phyloP scores from a whole-genome alignment of 30 jellyfish, hydroid and myxozoan genomes.

The Pseudorhiza aurosa region DNA sequence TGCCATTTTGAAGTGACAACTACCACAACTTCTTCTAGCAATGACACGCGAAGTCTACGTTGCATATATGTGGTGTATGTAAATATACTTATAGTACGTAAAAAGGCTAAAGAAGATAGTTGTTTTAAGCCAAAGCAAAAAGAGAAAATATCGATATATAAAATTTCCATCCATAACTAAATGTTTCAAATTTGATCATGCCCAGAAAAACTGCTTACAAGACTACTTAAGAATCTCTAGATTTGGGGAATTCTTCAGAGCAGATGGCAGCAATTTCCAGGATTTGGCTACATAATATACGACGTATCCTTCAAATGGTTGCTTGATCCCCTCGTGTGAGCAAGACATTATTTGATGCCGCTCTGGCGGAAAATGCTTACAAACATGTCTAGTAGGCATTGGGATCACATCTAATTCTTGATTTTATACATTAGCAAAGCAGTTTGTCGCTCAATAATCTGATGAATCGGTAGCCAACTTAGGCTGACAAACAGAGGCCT shows the following conservation, averaged over 20 bases:
- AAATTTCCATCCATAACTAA: background rate
- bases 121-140: too few relatives aligned
- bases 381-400: constrained; percentile 17
- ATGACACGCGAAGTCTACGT: too few relatives aligned
- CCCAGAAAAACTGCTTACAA: constrained; percentile 10
- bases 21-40: background rate
- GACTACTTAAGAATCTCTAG: constrained; percentile 34
- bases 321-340: background rate
- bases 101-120: too few relatives aligned
- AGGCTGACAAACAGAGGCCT: constrained; percentile 11
- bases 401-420: constrained; percentile 16
- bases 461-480: constrained; percentile 6
- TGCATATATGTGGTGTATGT: too few relatives aligned
- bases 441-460: constrained; percentile 16
- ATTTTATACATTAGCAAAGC: constrained; percentile 9
- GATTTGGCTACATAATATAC: constrained; percentile 43
- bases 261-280: constrained; percentile 47
- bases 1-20: background rate
- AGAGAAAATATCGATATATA: background rate
- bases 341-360: constrained; percentile 25
- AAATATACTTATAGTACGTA: too few relatives aligned
- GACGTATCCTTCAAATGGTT: constrained; percentile 13
- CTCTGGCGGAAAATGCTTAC: constrained; percentile 29
- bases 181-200: constrained; percentile 37
- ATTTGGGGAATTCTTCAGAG: constrained; percentile 30